Conservation (phyloP, 2,888 invertebrate genomes). For the Lysandra bellargus region DNA sequence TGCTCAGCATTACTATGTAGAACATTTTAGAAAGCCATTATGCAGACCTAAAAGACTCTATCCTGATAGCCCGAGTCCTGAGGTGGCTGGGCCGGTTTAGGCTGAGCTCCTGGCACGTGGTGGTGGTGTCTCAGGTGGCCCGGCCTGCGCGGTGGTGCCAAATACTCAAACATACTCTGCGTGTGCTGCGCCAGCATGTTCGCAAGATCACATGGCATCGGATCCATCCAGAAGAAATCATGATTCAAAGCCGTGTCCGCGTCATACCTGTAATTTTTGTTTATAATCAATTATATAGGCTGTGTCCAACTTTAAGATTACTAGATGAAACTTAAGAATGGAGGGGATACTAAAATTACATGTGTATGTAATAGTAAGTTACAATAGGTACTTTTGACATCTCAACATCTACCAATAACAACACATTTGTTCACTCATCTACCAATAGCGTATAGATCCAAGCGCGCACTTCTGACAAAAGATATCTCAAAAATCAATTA, state of each 20-base stretch:
- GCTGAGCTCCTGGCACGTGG: conserved; percentile 74
- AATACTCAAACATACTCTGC: conserved; percentile 97
- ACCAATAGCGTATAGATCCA: too few species aligned
- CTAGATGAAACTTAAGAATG: too few species aligned
- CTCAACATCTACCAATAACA: too few species aligned
- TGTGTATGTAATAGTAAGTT: not conserved
- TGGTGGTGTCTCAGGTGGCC: conserved; percentile 87
- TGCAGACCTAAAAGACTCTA: conserved; percentile 84
- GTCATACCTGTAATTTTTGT: conserved; percentile 77
- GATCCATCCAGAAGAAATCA: conserved; percentile 99
- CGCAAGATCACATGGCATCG: conserved; percentile 94
- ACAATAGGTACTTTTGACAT: not conserved
- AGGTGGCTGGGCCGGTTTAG: conserved; percentile 74
- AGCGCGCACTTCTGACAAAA: too few species aligned
- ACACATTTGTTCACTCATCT: too few species aligned
- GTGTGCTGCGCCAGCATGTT: conserved; percentile 94
- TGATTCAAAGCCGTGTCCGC: conserved; percentile 97
- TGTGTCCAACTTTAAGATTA: too few species aligned
- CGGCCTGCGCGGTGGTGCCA: conserved; percentile 85
- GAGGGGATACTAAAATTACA: too few species aligned
- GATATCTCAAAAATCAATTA: too few species aligned
- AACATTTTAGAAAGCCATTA: not conserved
- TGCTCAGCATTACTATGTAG: not conserved
- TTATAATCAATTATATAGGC: not conserved
- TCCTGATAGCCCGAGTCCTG: conserved; percentile 93